Percentiles rank a stretch among this genome's conserved stretches.
Conservation (phyloP, 2,888 invertebrate species). For the Drosophila bunnanda region DNA sequence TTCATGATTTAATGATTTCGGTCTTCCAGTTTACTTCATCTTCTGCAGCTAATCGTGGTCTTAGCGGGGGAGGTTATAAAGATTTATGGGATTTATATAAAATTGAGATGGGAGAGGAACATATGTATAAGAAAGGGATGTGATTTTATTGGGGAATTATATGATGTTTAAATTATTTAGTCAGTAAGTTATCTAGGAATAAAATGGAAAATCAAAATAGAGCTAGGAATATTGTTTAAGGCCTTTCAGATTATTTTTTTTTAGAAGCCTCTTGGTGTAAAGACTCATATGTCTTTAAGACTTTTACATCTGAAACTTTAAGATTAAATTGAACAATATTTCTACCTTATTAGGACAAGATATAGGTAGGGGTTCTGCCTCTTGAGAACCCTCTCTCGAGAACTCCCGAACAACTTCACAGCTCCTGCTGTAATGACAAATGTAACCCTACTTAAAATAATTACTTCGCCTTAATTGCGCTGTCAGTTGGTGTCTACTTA, state of each 20-base stretch:
- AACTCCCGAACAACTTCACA: conserved; percentile 19
- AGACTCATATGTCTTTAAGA: neutral
- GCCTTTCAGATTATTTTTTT: neutral
- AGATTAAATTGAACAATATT: conserved; percentile 4
- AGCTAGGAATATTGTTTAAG: neutral
- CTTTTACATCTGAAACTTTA: neutral
- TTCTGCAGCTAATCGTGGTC: conserved; percentile 24
- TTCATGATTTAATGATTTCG: conserved; percentile 72
- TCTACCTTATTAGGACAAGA: neutral
- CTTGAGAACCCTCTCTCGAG: conserved; percentile 44
- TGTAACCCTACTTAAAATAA: conserved; percentile 80
- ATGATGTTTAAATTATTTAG: neutral
- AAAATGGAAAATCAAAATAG: too few relatives aligned
- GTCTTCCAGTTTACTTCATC: conserved; percentile 36
- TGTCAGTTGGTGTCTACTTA: conserved; percentile 81
- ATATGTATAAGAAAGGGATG: neutral
- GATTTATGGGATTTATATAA: conserved; percentile 11
- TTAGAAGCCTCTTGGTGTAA: neutral
- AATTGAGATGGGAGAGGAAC: neutral
- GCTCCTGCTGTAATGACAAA: conserved; percentile 62
- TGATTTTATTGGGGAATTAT: neutral
- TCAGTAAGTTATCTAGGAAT: neutral
- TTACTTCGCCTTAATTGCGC: conserved; percentile 80
- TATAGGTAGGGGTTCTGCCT: conserved; percentile 31
- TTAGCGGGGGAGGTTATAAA: neutral